Base-by-base conservation (phyloP, 1,140 invertebrate species). In the Helicoverpa armigera region DNA sequence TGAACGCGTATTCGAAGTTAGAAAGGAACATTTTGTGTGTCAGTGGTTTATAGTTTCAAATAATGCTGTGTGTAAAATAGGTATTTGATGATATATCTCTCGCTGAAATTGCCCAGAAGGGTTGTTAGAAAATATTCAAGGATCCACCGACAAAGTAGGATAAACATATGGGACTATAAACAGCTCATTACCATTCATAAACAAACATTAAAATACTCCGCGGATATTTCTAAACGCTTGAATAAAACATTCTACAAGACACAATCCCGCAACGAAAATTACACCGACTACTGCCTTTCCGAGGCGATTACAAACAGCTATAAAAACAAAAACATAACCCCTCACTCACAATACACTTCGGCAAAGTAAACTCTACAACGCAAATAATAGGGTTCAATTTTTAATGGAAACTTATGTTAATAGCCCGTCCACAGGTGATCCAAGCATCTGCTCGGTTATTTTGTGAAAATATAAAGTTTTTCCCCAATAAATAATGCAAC, bases 401-500 rank as follows among this genome's bases (percentile, higher is more conserved):
- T 69, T 58, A 79, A 80, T 70, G 14, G 60, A 74, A 75, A 69
- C 53, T 53, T 74, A 82, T 81, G 82, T 82, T 83, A 85, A 84
- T 84, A 84, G 81, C 82, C 79, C 54, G 84, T 87, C 83, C 83
- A 84, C 86, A 86, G 87, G 87, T 89, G 88, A 89, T 82, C 81
- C 74, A 81, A 85, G 78, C 87, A 86, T 87, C 86, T 88, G 88
- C 80, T 85, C 75, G 85, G 75, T 85, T 84, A 85, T 87, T 81
- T 88, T 85, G 84, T 85, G 83, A 83, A 86, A 87, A 91, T 90
- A 88, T 87, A 89, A 90, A 91, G 85, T 89, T 90, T 88, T 83
- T 84, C 84, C 69, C 85, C 90, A 91, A 91, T 91, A 91, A 91
- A 91, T 91, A 91, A 91, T 91, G 89, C 88, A 91, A 86, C 83